Base-by-base conservation (phyloP, 2,888 invertebrate genomes). In the Lasioglossum oenotherae region DNA sequence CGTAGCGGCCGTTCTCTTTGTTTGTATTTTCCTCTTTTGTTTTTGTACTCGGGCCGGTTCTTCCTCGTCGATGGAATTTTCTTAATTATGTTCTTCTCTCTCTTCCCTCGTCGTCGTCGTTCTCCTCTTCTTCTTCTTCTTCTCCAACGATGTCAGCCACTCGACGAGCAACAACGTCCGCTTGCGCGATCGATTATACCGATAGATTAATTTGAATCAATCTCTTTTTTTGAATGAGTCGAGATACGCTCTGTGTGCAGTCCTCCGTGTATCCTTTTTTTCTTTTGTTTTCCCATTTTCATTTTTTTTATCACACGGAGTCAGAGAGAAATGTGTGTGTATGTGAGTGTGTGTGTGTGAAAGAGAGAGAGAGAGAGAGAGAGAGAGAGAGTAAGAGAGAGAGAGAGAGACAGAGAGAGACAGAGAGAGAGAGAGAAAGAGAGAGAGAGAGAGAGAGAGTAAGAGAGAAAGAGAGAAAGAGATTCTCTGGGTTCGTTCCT, bases 11-110 rank as follows among this genome's bases (percentile, higher is more conserved):
- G 27, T 60, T 60, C 6, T 60, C 14, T 2, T 6, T 14, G 31
- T 60, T 60, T 60, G 10, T 12, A 27, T 12, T 14, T n/a, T 27
- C 27, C 10, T 60, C 53, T 6, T 60, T 60, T 74, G 41, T 44
- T 79, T 79, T 53, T 80, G 74, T 77, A 83, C 79, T 72, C 79
- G 67, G 67, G 31, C 78, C 57, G 41, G 31, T 35, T 79, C 35
- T 35, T 72, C 67, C 38, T 78, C 73, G 41, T 53, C 46, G 16
- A n/a, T 38, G 60, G 35, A 67, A 31, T 44, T 31, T 53, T 16
- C 10, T 73, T 27, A 60, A 19, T 53, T 53, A n/a, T 53, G 23
- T 19, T 46, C 16, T 19, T 19, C 8, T 19, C 46, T 46, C 67
- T 73, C 46, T 14, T 31, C 44, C 4, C 31, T 73, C 72, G n/a